Conservation (phyloP, 2,888 invertebrate genomes). For the Spisula solida region DNA sequence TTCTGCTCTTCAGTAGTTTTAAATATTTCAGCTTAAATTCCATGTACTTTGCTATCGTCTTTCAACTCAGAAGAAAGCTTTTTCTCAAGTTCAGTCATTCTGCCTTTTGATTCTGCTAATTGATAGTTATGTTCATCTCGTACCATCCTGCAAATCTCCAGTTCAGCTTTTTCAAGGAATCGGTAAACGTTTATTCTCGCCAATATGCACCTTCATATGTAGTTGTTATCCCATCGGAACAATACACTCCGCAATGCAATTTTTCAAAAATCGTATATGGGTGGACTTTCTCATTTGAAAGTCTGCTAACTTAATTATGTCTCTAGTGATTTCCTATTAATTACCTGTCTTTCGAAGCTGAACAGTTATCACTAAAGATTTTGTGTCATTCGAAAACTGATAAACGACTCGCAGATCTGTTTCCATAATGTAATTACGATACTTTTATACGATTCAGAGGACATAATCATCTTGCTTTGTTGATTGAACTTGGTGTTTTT, state of each 20-base stretch:
- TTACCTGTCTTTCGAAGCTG: too few species aligned
- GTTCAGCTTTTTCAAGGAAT: neutral
- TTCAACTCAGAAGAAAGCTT: neutral
- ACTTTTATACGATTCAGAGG: too few species aligned
- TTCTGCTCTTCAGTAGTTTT: neutral
- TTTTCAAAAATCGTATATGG: neutral
- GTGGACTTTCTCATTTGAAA: conserved; percentile 11
- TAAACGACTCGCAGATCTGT: too few species aligned
- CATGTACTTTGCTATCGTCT: neutral
- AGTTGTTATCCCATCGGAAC: neutral
- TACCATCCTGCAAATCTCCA: neutral
- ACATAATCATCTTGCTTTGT: too few species aligned
- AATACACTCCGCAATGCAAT: neutral
- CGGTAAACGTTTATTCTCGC: neutral
- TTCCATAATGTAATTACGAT: too few species aligned
- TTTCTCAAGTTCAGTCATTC: neutral
- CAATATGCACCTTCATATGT: neutral
- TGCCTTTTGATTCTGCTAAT: neutral
- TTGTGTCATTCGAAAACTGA: too few species aligned
- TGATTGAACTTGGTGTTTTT: too few species aligned
- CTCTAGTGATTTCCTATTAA: too few species aligned
- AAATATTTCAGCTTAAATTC: neutral
- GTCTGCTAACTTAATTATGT: neutral
- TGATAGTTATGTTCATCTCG: neutral
- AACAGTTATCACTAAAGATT: too few species aligned